These are phyloP conservation scores for Lemur catta DNA, from an alignment of 2,797 vertebrate genomes.

Conservation along the genomic window DNA sequence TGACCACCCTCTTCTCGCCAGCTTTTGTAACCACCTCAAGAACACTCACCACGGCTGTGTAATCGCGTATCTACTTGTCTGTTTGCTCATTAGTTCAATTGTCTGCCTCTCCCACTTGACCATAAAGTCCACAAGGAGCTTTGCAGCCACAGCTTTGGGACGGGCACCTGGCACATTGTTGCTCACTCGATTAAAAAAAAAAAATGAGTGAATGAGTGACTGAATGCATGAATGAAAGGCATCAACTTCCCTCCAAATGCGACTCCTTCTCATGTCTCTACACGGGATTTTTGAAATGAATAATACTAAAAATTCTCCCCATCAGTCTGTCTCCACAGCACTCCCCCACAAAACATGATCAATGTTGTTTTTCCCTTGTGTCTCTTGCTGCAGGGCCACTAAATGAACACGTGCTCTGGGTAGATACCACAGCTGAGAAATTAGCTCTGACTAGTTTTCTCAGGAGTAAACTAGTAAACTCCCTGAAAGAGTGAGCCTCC, in stretches of 20 bases:
- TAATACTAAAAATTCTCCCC: neutral
- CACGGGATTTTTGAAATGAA: neutral
- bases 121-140: neutral
- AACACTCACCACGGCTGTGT: no score
- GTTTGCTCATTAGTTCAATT: neutral
- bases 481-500: fast-evolving
- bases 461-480: neutral
- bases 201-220: neutral
- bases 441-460: neutral
- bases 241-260: neutral
- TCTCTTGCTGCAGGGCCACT: neutral
- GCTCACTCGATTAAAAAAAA: neutral
- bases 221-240: neutral
- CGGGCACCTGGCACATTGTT: neutral
- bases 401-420: fast-evolving
- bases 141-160: neutral
- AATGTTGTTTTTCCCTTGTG: fast-evolving
- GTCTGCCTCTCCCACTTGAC: neutral
- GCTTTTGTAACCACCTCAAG: neutral
- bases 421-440: neutral
- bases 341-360: no score
- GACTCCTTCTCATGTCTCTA: neutral
- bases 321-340: neutral
- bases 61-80: fast-evolving
- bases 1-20: neutral